phyloP scores from a whole-genome alignment of 2,113 vertebrate species.

The Colius striatus region DNA sequence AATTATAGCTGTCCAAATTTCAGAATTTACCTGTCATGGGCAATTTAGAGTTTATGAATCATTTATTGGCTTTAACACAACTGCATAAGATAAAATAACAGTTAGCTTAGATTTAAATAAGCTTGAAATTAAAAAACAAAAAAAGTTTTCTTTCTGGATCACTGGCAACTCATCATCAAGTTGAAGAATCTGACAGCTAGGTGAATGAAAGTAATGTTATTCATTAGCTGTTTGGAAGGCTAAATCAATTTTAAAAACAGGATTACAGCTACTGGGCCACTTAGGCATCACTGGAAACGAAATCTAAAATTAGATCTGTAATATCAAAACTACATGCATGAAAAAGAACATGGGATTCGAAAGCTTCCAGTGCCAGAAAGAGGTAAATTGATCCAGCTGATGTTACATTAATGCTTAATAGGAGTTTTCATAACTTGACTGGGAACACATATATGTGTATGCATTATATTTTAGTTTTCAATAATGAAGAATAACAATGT shows the following conservation, averaged over 20 bases:
- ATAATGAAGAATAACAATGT: not conserved
- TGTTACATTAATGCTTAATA: not conserved
- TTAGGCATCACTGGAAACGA: not conserved
- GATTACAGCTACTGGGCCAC: not conserved
- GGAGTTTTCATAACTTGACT: not conserved
- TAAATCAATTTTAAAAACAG: slow-evolving; percentile 1
- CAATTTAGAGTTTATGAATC: not conserved
- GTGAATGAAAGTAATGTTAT: not conserved
- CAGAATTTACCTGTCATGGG: not conserved
- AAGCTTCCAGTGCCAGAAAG: not conserved
- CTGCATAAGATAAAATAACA: not conserved
- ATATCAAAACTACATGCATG: not conserved
- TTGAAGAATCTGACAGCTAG: not conserved
- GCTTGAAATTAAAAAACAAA: not conserved
- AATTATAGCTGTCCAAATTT: not conserved
- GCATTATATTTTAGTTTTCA: not conserved
- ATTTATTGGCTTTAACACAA: not conserved
- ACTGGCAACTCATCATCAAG: not conserved
- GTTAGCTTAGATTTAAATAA: not conserved
- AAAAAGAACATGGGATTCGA: not conserved
- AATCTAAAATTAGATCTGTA: slow-evolving; percentile 19
- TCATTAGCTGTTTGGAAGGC: not conserved
- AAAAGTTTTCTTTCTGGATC: not conserved
- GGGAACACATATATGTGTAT: not conserved
- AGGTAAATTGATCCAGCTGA: not conserved